Evolutionary conservation across 2,113 vertebrate species (phyloP), one percentile per base, ranked within the genome.

Genomic region (Scophthalmus maximus): DNA sequence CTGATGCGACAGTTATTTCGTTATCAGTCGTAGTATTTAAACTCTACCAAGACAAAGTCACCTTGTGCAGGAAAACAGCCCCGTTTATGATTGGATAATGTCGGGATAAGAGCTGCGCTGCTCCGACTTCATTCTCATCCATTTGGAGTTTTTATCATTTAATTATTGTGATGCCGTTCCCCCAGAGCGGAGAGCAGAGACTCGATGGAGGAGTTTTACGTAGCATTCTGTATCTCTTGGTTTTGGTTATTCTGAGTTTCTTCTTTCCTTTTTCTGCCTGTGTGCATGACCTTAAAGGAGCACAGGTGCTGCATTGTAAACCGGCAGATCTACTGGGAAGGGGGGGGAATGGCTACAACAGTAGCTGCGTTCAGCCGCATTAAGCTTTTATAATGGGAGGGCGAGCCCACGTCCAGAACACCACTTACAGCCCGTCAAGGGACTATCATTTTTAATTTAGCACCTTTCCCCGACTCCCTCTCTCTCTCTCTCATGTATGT

Each of bases 361-460:
- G 73, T 47, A 36, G 63, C 9, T 15, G 50, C 9, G 18, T 74
- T 63, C 61, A 73, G 56, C 36, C 17, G 58, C 91, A 91, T 93
- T 88, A 90, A 91, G 83, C 82, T 92, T 92, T 92, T 76, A 93
- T 87, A 82, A 65, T 57, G 61, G 77, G 32, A 69, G 69, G 61
- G 27, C 56, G 49, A 42, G 57, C 25, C 63, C 20, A 15, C 25
- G 84, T 88, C 84, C 90, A 88, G 84, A 90, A 82, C 68, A 85
- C 75, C 84, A 90, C 88, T 91, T 91, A 85, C 63, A 66, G 55
- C 73, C 84, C 84, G 86, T 89, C 82, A 56, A 76, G 81, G 78
- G 65, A 78, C 72, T 67, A 86, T 92, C 86, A 92, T 93, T 92
- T 91, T 89, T 92, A 91, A 91, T 93, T 93, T 86, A 93, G 82